Evolutionary conservation across 2,888 invertebrate species (phyloP), one percentile per base, ranked within the genome.

Genomic region (Boloria euphrosyne): DNA sequence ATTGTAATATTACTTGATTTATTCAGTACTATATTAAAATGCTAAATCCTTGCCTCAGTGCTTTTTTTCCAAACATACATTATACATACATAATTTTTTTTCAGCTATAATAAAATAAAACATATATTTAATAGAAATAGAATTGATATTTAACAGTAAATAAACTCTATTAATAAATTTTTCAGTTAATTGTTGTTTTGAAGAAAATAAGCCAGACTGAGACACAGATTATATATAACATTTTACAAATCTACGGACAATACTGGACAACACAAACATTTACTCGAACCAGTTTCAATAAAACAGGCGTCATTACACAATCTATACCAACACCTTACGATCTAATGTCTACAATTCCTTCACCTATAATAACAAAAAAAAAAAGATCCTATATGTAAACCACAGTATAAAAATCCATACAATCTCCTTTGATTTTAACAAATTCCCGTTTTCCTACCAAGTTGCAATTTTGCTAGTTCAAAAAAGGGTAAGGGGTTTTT

Each of bases 211-310:
- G 31, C 31, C n/a, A n/a, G n/a, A 38, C 31, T 10, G 31, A 38
- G 31, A 38, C 31, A 10, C 31, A 7, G 10, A 31, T 7, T 7
- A 38, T 10, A 10, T 38, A 31, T 31, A 38, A 38, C 2, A 38
- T 38, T 38, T 38, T 38, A 38, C 2, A 38, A 38, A 10, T 57
- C 57, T 57, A 57, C 16, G 27, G 57, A 57, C 46, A 57, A 13
- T 44, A 57, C 57, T 13, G n/a, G 57, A 57, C 57, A 46, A 46
- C 57, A 57, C 46, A 27, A 57, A 22, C 46, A 57, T 57, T 16
- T 13, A 18, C 18, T 22, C n/a, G 3, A 57, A 22, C 6, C 1
- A 43, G 13, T 7, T 18, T 43, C 18, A 10, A 16, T 53, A 31
- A 43, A 14, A 54, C 10, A 10, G 31, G 31, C 31, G 10, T 10